Evolutionary conservation across 2,797 vertebrate species (phyloP), one percentile per base, ranked within the genome.

Genomic region (Xenopus petersii): DNA sequence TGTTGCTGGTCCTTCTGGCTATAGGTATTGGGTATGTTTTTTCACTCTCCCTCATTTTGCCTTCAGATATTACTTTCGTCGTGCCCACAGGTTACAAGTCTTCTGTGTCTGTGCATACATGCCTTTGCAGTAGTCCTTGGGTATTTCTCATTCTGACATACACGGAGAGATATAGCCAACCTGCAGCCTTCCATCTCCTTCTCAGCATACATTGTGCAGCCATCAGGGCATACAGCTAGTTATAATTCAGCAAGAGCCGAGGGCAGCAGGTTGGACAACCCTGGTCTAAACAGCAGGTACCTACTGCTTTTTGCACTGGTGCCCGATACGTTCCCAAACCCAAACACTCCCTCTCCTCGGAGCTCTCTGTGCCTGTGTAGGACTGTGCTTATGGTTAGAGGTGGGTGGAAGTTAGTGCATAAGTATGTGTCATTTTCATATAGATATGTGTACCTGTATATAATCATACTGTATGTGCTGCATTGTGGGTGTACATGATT

Each of bases 391-490:
- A 73, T 67, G 58, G 55, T 21, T 64, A 64, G 60, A 54, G 24
- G 26, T 78, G 66, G 51, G 77, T 79, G 62, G 36, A 48, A 48
- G 60, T 61, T 33, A 36, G 60, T 46, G 36, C 55, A 42, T 55
- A 17, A 69, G 55, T 64, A 51, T 15, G 48, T 68, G 61, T 73
- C 56, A 67, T 62, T 56, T 71, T 30, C 54, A 17, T 63, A 63
- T 67, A 67, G 30, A 16, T 8, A 56, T 12, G 7, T 16, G 15
- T 16, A 56, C 4, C 17, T 56, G 15, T 56, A 56, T 56, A 16
- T 56, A 17, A 51, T 51, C 49, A 51, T 15, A 51, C 64, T 12
- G 47, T 49, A 30, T 59, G 73, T 49, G 12, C 26, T 12, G 16
- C 26, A 1, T 4, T 51, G 64, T 56, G 70, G 64, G 70, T 49